Conservation (phyloP, 2,113 vertebrate genomes). For the Benitochromis conjunctus region DNA sequence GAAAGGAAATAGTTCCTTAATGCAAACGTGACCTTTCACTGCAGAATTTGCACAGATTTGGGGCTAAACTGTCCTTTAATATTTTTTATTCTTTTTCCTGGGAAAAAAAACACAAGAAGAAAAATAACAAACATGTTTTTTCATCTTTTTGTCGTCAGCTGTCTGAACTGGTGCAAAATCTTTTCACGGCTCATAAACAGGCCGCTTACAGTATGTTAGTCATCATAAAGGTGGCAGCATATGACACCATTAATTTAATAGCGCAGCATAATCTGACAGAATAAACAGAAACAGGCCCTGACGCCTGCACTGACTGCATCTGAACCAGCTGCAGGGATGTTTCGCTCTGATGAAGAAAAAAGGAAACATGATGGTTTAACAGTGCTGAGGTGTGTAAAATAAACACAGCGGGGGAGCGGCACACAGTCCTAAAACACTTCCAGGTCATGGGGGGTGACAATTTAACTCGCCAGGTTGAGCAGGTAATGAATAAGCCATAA, state of each 20-base stretch:
- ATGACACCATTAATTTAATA: background rate
- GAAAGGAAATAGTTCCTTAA: background rate
- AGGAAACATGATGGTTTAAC: background rate
- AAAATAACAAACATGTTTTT: background rate
- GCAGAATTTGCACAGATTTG: background rate
- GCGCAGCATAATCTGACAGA: background rate
- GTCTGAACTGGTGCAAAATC: background rate
- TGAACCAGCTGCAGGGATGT: background rate
- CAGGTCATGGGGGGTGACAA: fast-evolving
- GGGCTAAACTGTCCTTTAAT: background rate
- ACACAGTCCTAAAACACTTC: background rate
- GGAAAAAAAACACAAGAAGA: background rate
- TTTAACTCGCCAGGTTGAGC: background rate
- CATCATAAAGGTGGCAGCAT: background rate
- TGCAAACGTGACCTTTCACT: background rate
- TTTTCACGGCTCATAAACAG: background rate
- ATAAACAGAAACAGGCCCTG: background rate
- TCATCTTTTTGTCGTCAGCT: background rate
- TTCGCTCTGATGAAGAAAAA: background rate
- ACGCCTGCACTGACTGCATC: background rate
- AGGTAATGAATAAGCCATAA: background rate
- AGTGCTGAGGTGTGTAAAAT: background rate
- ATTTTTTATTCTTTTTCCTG: background rate
- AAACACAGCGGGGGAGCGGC: background rate
- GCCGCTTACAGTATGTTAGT: background rate